These are phyloP conservation scores for Ditula angustiorana DNA, from an alignment of 2,888 invertebrate genomes.

Conservation along the genomic window DNA sequence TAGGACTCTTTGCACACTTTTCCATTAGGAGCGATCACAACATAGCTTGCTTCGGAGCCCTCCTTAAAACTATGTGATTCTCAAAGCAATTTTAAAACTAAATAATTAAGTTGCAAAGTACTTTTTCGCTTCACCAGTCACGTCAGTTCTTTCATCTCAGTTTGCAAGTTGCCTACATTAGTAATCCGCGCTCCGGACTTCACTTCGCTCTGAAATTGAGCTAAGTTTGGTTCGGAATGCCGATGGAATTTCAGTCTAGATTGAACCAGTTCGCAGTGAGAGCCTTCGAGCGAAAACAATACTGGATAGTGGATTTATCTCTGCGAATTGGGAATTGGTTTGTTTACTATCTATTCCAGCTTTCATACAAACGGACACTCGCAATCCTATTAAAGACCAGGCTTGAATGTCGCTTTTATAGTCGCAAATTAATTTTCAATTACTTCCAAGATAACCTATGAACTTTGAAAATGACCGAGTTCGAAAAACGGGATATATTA, in stretches of 20 bases:
- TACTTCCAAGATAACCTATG: not conserved
- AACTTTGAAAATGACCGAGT: not conserved
- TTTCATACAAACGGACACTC: not conserved
- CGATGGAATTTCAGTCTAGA: slow-evolving; percentile 30
- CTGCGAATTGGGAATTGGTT: slow-evolving; percentile 6
- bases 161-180: slow-evolving; percentile 26
- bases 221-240: slow-evolving; percentile 32
- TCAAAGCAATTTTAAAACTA: slow-evolving; percentile 17
- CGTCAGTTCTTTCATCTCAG: slow-evolving; percentile 33
- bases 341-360: slow-evolving; percentile 9
- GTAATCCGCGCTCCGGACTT: slow-evolving; percentile 20
- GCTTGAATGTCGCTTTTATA: not conserved
- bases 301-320: slow-evolving; percentile 21
- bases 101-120: slow-evolving; percentile 16
- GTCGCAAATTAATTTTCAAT: not conserved
- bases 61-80: not conserved
- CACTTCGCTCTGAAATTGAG: slow-evolving; percentile 32
- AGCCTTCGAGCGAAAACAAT: slow-evolving; percentile 32
- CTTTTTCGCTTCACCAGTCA: slow-evolving; percentile 16
- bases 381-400: not conserved
- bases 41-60: no score
- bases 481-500: no score
- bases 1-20: no score
- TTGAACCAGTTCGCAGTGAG: slow-evolving; percentile 35
- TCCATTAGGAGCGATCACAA: no score